These are phyloP conservation scores for Dynastes grantii DNA, from an alignment of 2,888 invertebrate species.

Conservation along the genomic window DNA sequence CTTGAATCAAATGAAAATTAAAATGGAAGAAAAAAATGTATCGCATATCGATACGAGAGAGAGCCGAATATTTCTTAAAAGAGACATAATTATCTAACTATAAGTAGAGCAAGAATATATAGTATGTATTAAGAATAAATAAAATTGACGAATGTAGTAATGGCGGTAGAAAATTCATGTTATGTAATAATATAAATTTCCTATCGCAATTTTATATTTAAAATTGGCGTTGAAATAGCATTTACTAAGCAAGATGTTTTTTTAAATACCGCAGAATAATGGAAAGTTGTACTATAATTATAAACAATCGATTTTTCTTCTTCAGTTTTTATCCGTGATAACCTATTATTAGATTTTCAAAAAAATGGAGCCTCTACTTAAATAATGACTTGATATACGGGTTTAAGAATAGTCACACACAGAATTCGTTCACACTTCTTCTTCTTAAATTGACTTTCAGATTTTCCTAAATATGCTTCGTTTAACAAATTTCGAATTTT, in stretches of 20 bases:
- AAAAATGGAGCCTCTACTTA: too few relatives aligned
- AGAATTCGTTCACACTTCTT: too few relatives aligned
- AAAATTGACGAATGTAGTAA: slow-evolving; percentile 15
- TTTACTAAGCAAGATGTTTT: not conserved
- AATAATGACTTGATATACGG: too few relatives aligned
- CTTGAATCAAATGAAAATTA: slow-evolving; percentile 14
- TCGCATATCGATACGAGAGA: slow-evolving; percentile 4
- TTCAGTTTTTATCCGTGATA: too few relatives aligned
- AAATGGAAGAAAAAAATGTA: not conserved
- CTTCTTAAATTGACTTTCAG: too few relatives aligned
- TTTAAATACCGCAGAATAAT: not conserved
- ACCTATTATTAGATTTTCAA: too few relatives aligned
- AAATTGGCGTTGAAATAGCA: not conserved
- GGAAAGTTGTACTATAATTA: not conserved
- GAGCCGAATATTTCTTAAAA: slow-evolving; percentile 26
- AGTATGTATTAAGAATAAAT: slow-evolving; percentile 20
- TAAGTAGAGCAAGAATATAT: slow-evolving; percentile 14
- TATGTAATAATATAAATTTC: not conserved
- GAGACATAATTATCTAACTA: not conserved
- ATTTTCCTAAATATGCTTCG: too few relatives aligned
- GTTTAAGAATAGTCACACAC: too few relatives aligned
- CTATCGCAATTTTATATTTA: not conserved
- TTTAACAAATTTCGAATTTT: too few relatives aligned
- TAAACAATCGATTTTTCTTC: not conserved
- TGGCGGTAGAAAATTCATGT: not conserved